Evolutionary conservation across 2,797 vertebrate genomes (phyloP).

Genomic region (Falco peregrinus): DNA sequence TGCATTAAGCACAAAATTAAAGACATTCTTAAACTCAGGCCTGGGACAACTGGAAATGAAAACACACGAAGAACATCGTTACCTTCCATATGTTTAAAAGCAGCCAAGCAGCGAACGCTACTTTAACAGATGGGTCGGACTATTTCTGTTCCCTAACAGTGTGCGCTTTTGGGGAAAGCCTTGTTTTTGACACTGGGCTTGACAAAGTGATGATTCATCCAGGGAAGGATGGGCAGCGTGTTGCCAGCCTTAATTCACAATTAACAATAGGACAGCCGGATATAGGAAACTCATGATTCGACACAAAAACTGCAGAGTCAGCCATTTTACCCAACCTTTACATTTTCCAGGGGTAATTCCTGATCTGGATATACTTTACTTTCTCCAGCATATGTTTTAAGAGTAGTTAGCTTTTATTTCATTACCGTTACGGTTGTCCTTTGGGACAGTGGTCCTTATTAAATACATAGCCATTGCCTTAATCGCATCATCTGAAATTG

Average conservation of each 20-base stretch:
- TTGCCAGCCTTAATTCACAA: constrained; percentile 54
- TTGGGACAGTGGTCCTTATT: neutral
- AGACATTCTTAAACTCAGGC: neutral
- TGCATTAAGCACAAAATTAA: neutral
- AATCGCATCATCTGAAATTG: neutral
- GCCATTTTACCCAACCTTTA: neutral
- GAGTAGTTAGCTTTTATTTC: neutral
- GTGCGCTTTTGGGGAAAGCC: neutral
- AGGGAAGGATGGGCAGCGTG: constrained; percentile 19
- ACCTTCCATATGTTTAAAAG: neutral
- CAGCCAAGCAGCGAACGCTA: neutral
- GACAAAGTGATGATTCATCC: constrained; percentile 67
- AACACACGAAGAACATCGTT: neutral
- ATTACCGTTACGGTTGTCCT: rapidly evolving
- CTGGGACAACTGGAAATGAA: neutral
- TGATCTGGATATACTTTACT: neutral
- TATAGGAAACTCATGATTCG: constrained; percentile 39
- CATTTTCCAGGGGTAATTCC: neutral
- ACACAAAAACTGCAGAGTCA: constrained; percentile 31
- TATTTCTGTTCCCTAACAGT: neutral
- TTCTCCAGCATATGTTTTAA: neutral
- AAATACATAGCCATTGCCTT: neutral
- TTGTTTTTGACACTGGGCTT: constrained; percentile 33
- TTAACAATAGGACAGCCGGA: constrained; percentile 19
- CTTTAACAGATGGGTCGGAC: neutral